These are phyloP conservation scores for Choristoneura fumiferana DNA, from an alignment of 1,140 invertebrate genomes.

Conservation along the genomic window DNA sequence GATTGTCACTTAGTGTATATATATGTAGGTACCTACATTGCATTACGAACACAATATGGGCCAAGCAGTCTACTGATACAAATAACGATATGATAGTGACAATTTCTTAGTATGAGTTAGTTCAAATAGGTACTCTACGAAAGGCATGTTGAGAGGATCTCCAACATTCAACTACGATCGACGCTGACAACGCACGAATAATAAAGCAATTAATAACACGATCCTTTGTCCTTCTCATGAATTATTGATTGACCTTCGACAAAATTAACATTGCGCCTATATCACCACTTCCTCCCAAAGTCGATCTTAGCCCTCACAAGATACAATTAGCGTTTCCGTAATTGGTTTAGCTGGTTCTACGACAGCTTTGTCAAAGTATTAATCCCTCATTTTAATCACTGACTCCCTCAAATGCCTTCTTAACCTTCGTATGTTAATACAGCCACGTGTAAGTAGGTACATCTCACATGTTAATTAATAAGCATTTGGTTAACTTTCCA, in stretches of 20 bases:
- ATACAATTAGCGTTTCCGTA: not conserved
- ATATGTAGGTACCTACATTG: no score
- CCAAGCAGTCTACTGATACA: no score
- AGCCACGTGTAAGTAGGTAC: not conserved
- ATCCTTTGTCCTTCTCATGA: conserved; percentile 29
- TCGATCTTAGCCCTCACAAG: not conserved
- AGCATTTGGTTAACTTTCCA: no score
- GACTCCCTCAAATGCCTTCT: not conserved
- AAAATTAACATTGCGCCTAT: not conserved
- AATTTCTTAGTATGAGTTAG: no score
- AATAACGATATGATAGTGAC: no score
- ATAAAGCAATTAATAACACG: conserved; percentile 34
- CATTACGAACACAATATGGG: no score
- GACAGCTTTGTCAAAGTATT: not conserved
- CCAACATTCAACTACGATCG: not conserved
- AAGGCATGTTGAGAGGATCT: not conserved
- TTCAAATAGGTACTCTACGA: no score
- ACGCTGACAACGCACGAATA: conserved; percentile 24
- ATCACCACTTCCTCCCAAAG: not conserved
- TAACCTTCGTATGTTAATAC: conserved; percentile 8
- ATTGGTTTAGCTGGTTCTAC: not conserved
- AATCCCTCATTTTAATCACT: conserved; percentile 6
- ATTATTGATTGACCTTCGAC: conserved; percentile 29
- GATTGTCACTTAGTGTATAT: no score
- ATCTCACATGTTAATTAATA: no score